Evolutionary conservation across 2,797 vertebrate genomes (phyloP).

Genomic region (Acipenser ruthenus): DNA sequence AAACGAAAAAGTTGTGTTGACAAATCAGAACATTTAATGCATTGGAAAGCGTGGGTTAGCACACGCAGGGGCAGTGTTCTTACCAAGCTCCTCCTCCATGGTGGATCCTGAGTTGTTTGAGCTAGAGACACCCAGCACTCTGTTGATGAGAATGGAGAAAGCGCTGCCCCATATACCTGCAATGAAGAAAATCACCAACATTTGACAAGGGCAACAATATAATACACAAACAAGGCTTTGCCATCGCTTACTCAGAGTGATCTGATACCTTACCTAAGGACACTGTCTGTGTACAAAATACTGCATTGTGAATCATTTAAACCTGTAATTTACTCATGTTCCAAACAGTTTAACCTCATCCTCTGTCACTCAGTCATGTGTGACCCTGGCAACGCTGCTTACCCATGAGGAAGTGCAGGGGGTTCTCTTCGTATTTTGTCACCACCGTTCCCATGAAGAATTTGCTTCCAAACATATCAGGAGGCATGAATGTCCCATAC

Average conservation of each 20-base stretch:
- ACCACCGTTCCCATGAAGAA: conserved; percentile 96
- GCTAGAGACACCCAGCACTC: conserved; percentile 79
- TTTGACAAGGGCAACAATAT: no score
- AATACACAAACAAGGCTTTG: no score
- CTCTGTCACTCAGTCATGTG: no score
- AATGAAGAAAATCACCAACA: conserved; percentile 18
- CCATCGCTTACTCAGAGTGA: no score
- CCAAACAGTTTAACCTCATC: no score
- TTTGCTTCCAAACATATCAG: conserved; percentile 92
- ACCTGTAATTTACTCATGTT: no score
- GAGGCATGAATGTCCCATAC: conserved; percentile 97
- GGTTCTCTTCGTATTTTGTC: conserved; percentile 86
- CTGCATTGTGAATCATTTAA: no score
- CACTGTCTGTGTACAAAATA: no score
- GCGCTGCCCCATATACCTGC: conserved; percentile 96
- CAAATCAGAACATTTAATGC: no score
- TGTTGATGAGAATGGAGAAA: conserved; percentile 96
- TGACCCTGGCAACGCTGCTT: conserved; percentile 19
- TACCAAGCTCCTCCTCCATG: conserved; percentile 98
- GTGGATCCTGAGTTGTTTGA: conserved; percentile 71
- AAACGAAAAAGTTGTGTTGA: no score
- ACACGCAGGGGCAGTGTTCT: conserved; percentile 7
- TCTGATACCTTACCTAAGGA: no score
- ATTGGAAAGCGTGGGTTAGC: no score
- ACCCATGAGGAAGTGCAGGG: conserved; percentile 97